Evolutionary conservation across 2,888 invertebrate species (phyloP), one percentile per base, ranked within the genome.

Genomic region (Stenodema calcarata): DNA sequence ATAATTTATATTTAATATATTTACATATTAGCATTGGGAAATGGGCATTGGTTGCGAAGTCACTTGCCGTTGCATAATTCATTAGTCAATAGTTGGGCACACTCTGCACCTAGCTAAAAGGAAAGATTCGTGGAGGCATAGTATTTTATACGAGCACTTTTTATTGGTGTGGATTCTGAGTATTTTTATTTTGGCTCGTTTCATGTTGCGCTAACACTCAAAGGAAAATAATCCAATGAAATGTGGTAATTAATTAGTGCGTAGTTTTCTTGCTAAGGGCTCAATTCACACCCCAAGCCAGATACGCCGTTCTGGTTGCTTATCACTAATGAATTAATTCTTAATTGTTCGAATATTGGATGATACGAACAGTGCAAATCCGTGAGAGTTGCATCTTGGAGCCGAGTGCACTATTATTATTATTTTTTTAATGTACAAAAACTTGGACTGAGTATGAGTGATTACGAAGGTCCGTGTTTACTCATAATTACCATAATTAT

Each of bases 21-120:
- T n/a, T n/a, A n/a, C n/a, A n/a, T n/a, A n/a, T n/a, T n/a, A 11
- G 23, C 23, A 11, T 73, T 30, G 73, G 73, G 30, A 30, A 73
- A 30, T 11, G 62, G 62, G 27, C 23, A 12, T 44, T 44, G 69
- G 69, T 70, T 70, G 27, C 28, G 70, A 70, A 73, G 35, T 35
- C 73, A 73, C 73, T 35, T 73, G 73, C 73, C n/a, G 73, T 73
- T 30, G 73, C 73, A 73, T 73, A 35, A 73, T 35, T 18, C 6
- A 35, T 62, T 73, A 73, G 73, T 73, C 18, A n/a, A 35, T 62
- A 62, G 62, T 35, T 73, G 73, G 73, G 35, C 73, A 73, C 73
- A 16, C 18, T 16, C 30, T 73, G 73, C 73, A 73, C 73, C 18
- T 73, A 73, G 73, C 73, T 41, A 16, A 41, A 35, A 30, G 30